Conservation (phyloP, 2,888 invertebrate species). For the Oasisia sp. region DNA sequence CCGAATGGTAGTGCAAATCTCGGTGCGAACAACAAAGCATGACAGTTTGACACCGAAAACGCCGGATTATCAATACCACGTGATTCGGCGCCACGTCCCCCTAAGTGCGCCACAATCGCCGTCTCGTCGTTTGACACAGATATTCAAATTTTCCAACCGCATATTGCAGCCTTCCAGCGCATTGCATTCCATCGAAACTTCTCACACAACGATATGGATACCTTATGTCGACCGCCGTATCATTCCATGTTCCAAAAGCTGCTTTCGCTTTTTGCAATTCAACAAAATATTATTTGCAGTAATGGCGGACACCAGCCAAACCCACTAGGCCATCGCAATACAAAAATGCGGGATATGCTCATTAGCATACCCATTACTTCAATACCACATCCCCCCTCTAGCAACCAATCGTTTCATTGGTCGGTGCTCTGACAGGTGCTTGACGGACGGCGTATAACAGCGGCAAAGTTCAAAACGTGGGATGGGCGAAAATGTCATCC, state of each 20-base stretch:
- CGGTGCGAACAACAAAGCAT: constrained; percentile 4
- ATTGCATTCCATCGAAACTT: constrained; percentile 11
- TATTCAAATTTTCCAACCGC: constrained; percentile 5
- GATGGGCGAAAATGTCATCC: background rate
- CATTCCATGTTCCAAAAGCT: constrained; percentile 13
- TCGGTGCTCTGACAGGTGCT: constrained; percentile 17
- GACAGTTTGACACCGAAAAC: constrained; percentile 17
- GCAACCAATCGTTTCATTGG: constrained; percentile 23
- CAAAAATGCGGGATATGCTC: constrained; percentile 32
- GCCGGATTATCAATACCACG: constrained; percentile 17
- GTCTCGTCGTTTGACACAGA: constrained; percentile 17
- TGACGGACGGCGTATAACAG: background rate
- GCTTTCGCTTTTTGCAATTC: background rate
- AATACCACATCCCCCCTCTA: constrained; percentile 32
- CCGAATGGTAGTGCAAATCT: background rate
- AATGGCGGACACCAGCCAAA: constrained; percentile 33
- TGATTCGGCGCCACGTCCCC: constrained; percentile 17
- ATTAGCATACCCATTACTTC: constrained; percentile 33
- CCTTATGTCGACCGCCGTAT: constrained; percentile 5
- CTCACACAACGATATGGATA: constrained; percentile 13
- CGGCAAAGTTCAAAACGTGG: constrained; percentile 5
- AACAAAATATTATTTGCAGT: constrained; percentile 25
- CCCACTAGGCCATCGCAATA: constrained; percentile 30
- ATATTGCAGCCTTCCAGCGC: constrained; percentile 9
- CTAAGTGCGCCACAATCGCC: constrained; percentile 17